phyloP scores from a whole-genome alignment of 2,113 vertebrate genomes.

The Garra rufa region DNA sequence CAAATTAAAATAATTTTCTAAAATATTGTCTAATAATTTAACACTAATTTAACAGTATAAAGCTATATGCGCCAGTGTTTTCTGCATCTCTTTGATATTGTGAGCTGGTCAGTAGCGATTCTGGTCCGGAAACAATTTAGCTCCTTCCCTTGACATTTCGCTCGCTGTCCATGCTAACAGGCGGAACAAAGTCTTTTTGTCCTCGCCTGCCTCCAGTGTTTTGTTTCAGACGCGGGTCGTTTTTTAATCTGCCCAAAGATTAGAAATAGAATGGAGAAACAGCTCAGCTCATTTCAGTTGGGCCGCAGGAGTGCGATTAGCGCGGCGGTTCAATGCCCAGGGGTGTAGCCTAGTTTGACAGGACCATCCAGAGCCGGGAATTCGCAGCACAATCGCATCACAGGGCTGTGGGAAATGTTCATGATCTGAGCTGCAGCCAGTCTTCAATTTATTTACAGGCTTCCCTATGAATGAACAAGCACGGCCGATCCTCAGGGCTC shows the following conservation, averaged over 20 bases:
- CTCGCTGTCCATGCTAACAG: conserved; percentile 13
- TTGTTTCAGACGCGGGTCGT: conserved; percentile 24
- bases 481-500: neutral
- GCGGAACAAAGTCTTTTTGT: conserved; percentile 35
- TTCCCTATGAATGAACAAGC: conserved; percentile 6
- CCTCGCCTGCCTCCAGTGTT: conserved; percentile 6
- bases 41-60: neutral
- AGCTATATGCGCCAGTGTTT: neutral
- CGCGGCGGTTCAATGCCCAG: neutral
- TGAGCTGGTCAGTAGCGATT: neutral
- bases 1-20: no score
- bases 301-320: neutral
- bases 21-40: no score
- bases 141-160: conserved; percentile 10
- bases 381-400: conserved; percentile 7
- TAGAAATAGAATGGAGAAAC: conserved; percentile 26
- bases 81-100: neutral
- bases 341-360: conserved; percentile 1
- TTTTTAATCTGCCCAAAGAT: conserved; percentile 38
- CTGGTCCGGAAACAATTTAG: neutral
- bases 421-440: conserved; percentile 5
- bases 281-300: neutral
- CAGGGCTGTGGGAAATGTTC: conserved; percentile 17
- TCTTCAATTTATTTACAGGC: neutral
- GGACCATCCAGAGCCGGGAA: conserved; percentile 2